These are phyloP conservation scores for Phrynocephalus forsythii DNA, from an alignment of 2,797 vertebrate genomes.

Conservation along the genomic window DNA sequence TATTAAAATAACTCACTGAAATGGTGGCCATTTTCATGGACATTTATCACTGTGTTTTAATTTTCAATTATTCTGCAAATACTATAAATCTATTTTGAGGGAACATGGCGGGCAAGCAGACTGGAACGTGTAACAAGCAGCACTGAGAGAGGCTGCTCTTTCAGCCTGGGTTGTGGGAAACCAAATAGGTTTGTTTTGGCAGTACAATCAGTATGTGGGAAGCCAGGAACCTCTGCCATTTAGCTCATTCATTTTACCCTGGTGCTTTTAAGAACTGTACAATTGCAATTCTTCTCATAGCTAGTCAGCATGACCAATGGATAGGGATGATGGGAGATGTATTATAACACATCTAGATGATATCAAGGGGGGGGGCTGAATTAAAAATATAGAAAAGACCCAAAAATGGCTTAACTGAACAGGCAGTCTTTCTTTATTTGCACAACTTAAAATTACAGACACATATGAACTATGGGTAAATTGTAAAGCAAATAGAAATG, in stretches of 20 bases:
- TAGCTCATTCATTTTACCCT: too few relatives aligned
- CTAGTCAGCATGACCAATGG: not conserved
- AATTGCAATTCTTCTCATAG: too few relatives aligned
- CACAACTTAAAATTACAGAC: too few relatives aligned
- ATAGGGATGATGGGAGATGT: not conserved
- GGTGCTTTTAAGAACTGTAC: too few relatives aligned
- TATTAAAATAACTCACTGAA: constrained; percentile 43
- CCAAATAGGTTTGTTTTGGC: not conserved
- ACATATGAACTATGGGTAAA: too few relatives aligned
- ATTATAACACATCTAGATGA: not conserved
- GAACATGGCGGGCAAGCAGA: constrained; percentile 20
- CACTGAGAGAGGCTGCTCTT: not conserved
- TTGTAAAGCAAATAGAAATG: too few relatives aligned
- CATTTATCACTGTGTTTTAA: not conserved
- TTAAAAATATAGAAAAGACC: too few relatives aligned
- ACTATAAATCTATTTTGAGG: not conserved
- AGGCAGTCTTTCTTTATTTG: too few relatives aligned
- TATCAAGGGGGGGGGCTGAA: not conserved
- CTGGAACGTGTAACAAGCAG: not conserved
- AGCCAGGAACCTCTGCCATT: not conserved
- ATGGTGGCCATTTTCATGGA: not conserved
- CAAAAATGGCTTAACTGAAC: too few relatives aligned
- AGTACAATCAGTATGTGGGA: not conserved
- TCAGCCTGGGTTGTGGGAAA: not conserved
- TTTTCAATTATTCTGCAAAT: constrained; percentile 8